Percentiles rank a stretch among this genome's conserved stretches.
Conservation (phyloP, 2,888 invertebrate genomes). For the Drosophila percnosoma region DNA sequence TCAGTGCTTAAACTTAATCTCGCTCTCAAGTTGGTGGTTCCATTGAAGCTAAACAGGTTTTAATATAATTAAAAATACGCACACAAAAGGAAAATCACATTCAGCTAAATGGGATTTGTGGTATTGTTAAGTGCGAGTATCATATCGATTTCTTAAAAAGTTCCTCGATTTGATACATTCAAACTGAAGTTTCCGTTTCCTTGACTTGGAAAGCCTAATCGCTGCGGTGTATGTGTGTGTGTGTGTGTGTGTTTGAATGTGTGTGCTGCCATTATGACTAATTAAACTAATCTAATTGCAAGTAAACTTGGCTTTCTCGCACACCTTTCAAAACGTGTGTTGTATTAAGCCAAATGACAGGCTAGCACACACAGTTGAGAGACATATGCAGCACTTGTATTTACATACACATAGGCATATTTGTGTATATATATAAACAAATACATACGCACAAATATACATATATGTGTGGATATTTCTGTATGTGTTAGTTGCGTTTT, state of each 20-base stretch:
- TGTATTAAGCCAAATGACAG: conserved; percentile 38
- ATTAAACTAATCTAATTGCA: conserved; percentile 65
- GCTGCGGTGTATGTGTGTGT: conserved; percentile 4
- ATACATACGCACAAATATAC: not conserved
- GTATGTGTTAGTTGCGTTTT: conserved; percentile 18
- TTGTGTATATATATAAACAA: not conserved
- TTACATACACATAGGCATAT: not conserved
- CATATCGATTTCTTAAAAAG: not conserved
- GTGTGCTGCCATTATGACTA: conserved; percentile 58
- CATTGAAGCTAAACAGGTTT: not conserved
- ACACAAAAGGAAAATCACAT: not conserved
- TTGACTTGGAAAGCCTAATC: conserved; percentile 12
- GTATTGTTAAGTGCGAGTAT: not conserved
- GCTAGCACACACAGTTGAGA: conserved; percentile 16
- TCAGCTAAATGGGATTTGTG: not conserved
- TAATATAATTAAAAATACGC: not conserved
- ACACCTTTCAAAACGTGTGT: conserved; percentile 15
- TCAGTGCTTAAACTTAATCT: not conserved
- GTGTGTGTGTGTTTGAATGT: not conserved
- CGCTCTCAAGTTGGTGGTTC: no score
- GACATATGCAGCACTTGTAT: conserved; percentile 2
- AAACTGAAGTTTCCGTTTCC: not conserved
- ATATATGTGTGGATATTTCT: not conserved
- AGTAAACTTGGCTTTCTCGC: conserved; percentile 28
- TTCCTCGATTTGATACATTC: not conserved